phyloP scores from a whole-genome alignment of 2,888 invertebrate genomes.

The Tridacna gigas region DNA sequence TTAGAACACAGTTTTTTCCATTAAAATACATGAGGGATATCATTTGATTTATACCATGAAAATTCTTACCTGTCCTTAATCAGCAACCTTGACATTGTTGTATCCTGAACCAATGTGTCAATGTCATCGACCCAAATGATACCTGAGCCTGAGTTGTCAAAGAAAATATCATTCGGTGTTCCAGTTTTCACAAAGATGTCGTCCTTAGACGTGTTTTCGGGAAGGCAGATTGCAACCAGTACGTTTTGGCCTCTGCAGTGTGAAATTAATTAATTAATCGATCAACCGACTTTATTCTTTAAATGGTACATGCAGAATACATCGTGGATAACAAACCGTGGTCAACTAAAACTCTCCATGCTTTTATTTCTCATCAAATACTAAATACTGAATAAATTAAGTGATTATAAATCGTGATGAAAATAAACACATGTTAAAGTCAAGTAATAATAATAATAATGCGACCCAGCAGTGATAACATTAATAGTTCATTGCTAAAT shows the following conservation, averaged over 20 bases:
- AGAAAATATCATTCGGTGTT: neutral
- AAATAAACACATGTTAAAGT: too few species aligned
- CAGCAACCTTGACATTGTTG: conserved; percentile 10
- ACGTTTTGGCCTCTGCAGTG: conserved; percentile 23
- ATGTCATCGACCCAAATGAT: conserved; percentile 19
- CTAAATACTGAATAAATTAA: too few species aligned
- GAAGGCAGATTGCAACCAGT: conserved; percentile 39
- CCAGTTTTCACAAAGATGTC: neutral
- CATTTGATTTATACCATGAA: neutral
- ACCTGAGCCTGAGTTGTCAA: neutral
- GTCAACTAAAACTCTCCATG: too few species aligned
- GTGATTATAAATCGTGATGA: too few species aligned
- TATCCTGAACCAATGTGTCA: conserved; percentile 2
- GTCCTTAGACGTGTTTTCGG: conserved; percentile 23
- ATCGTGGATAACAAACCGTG: too few species aligned
- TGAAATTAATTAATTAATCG: too few species aligned
- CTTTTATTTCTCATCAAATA: too few species aligned
- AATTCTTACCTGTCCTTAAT: neutral
- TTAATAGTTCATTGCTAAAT: too few species aligned
- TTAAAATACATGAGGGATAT: neutral
- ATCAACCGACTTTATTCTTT: too few species aligned
- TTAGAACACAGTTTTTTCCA: neutral
- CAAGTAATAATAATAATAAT: too few species aligned
- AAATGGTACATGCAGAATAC: too few species aligned
- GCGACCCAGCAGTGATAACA: too few species aligned